Evolutionary conservation across 2,797 vertebrate genomes (phyloP).

Genomic region (Pseudotriccus pelzelni): DNA sequence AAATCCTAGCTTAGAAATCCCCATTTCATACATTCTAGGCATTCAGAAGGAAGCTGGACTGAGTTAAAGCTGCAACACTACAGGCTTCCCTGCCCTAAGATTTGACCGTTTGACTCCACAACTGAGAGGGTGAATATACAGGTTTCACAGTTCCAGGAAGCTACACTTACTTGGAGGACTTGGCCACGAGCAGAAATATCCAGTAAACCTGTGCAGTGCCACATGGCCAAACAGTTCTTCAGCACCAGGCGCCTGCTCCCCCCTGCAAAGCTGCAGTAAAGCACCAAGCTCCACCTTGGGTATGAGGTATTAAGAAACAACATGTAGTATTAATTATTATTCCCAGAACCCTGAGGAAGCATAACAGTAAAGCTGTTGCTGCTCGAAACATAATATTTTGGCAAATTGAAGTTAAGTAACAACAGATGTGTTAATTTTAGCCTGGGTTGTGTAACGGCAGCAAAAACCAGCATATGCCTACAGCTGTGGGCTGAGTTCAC

Average conservation of each 20-base stretch:
- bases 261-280: neutral
- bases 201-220: neutral
- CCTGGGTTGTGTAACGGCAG: neutral
- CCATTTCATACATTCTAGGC: neutral
- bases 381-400: conserved; percentile 17
- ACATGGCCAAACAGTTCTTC: neutral
- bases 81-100: neutral
- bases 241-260: neutral
- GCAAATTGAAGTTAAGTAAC: conserved; percentile 29
- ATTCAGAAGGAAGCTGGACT: neutral
- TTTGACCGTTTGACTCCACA: neutral
- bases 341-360: neutral
- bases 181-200: neutral
- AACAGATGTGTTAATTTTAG: conserved; percentile 62
- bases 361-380: neutral
- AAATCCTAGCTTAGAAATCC: neutral
- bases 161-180: neutral
- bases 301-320: neutral
- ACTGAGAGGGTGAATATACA: neutral
- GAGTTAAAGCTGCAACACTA: neutral
- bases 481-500: neutral
- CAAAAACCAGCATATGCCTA: neutral
- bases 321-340: neutral
- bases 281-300: neutral
- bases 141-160: neutral